Conservation (phyloP, 2,888 invertebrate species). For the Lasioglossum oenotherae region DNA sequence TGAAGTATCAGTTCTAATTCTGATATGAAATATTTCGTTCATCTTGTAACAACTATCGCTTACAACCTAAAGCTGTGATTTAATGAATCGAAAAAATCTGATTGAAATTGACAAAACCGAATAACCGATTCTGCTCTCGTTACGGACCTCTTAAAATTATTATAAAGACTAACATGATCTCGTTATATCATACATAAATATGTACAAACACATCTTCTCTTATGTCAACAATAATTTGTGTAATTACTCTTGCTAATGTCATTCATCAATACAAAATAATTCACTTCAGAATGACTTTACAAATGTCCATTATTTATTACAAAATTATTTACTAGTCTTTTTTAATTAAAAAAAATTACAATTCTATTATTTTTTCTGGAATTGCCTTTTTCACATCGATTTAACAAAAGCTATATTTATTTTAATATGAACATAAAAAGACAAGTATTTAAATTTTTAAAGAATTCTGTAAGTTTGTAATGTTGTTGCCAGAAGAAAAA, state of each 20-base stretch:
- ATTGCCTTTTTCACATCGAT: not conserved
- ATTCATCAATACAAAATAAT: slow-evolving; percentile 63
- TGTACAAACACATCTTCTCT: slow-evolving; percentile 77
- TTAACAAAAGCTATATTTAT: not conserved
- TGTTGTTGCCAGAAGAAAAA: not conserved
- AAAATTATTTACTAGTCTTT: not conserved
- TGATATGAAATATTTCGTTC: not conserved
- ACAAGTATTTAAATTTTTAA: not conserved
- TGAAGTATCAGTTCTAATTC: slow-evolving; percentile 2
- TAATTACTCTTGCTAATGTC: slow-evolving; percentile 67
- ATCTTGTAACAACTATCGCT: slow-evolving; percentile 3
- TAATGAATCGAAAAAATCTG: not conserved
- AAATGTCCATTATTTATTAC: slow-evolving; percentile 9
- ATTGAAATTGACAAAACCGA: slow-evolving; percentile 46
- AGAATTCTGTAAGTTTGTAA: not conserved
- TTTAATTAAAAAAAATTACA: not conserved
- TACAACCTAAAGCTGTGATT: not conserved
- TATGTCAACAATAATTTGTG: slow-evolving; percentile 72
- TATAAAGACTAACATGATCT: slow-evolving; percentile 66
- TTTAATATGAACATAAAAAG: not conserved
- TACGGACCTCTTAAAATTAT: slow-evolving; percentile 67
- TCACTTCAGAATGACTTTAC: not conserved
- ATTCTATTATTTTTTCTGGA: not conserved
- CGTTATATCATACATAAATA: slow-evolving; percentile 76
- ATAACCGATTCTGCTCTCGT: slow-evolving; percentile 67